Conservation (phyloP, 1,140 invertebrate species). For the Druon quercuslanigerum region DNA sequence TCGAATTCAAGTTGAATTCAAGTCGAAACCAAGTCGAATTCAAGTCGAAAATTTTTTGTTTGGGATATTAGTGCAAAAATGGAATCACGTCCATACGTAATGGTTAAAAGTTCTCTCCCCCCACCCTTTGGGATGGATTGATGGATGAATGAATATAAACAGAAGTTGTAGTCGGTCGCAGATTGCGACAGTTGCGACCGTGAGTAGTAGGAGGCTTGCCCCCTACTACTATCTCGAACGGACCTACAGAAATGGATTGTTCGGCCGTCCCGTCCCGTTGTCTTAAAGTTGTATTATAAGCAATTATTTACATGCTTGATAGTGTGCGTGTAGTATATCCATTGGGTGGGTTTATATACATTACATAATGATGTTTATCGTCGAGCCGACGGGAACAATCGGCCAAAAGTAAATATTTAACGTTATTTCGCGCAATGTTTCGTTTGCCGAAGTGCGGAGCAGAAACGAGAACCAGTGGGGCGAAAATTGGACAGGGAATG, state of each 20-base stretch:
- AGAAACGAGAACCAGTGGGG: conserved; percentile 44
- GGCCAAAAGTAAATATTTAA: conserved; percentile 75
- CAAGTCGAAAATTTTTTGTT: no score
- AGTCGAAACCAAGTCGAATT: no score
- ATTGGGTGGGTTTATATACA: conserved; percentile 69
- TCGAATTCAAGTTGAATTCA: no score
- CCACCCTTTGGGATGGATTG: no score
- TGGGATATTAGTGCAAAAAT: no score
- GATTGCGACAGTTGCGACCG: no score
- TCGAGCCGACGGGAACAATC: conserved; percentile 72
- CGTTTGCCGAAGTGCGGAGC: conserved; percentile 54
- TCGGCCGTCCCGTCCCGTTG: conserved; percentile 43
- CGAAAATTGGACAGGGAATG: conserved; percentile 53
- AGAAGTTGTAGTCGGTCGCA: no score
- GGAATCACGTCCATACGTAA: no score
- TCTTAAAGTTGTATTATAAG: conserved; percentile 42
- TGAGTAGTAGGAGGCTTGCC: no score
- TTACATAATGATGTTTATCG: conserved; percentile 77
- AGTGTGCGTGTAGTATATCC: conserved; percentile 39
- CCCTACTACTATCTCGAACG: background rate
- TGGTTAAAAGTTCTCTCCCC: no score
- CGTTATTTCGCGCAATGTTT: conserved; percentile 76
- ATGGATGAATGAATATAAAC: no score
- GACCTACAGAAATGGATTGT: conserved; percentile 6
- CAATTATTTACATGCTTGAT: conserved; percentile 46